Base-by-base conservation (phyloP, 2,113 vertebrate species). In the Rhabdornis inornatus region DNA sequence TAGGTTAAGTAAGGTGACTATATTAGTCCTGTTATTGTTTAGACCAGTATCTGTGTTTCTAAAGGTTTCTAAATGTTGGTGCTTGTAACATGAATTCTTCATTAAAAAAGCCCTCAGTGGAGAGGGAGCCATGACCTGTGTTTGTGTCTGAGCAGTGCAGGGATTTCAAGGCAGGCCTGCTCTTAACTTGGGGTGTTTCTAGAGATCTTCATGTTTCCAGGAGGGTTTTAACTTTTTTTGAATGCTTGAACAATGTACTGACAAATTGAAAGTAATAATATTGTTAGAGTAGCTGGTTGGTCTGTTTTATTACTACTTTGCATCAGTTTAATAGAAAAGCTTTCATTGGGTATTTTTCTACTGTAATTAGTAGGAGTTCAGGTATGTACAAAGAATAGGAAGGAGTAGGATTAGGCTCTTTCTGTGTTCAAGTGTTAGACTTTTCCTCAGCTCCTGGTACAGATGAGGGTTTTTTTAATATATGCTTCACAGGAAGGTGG, bases 381-480 rank as follows among this genome's bases (percentile, higher is more conserved):
- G 4, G 3, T 91, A 30, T 5, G 33, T 74, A 15, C 0, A 45
- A 16, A 25, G 4, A 56, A 53, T 23, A 75, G 74, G 33, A 79
- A 20, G 9, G 25, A 35, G 9, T 66, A 35, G 30, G 15, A 37
- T 59, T 10, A 19, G 27, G n/a, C 19, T 18, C 8, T 42, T 63
- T 39, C 30, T 63, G 5, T 55, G 18, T 74, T 72, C 11, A 42
- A 11, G 4, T 74, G 13, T 42, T 87, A 21, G 4, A 23, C 30
- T 77, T 93, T 66, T 88, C 31, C 15, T 78, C 7, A 53, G 33
- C 19, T 68, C 6, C 5, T 33, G 35, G 11, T 45, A 44, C 22
- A 49, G 9, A 12, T 0, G 1, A n/a, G 7, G 3, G 0, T 11
- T 19, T 69, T 71, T 87, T 74, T 59, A 8, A 23, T n/a, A 15